Conservation (phyloP, 2,888 invertebrate species). For the Linnaemya tessellans region DNA sequence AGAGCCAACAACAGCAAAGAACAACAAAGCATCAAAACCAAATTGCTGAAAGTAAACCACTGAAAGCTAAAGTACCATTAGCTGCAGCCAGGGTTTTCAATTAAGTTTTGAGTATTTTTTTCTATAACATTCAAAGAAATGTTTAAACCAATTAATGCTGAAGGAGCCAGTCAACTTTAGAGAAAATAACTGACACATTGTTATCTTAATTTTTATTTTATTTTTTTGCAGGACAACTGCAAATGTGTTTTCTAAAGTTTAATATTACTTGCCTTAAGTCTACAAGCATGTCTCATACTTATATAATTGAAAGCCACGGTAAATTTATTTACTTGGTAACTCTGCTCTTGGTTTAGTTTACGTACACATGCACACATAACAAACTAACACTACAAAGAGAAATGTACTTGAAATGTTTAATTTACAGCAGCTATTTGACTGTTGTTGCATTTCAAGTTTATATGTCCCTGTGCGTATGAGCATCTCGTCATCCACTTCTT, state of each 20-base stretch:
- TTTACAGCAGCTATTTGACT: slow-evolving; percentile 47
- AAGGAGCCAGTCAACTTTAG: background rate
- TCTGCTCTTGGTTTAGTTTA: background rate
- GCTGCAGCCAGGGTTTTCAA: slow-evolving; percentile 25
- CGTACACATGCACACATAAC: background rate
- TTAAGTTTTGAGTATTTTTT: background rate
- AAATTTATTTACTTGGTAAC: slow-evolving; percentile 29
- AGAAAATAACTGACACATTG: background rate
- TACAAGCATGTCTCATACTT: background rate
- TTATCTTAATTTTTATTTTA: background rate
- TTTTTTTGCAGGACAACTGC: background rate
- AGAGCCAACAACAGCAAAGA: background rate
- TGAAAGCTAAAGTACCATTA: slow-evolving; percentile 47
- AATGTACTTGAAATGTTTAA: slow-evolving; percentile 54
- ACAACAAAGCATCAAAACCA: slow-evolving; percentile 23
- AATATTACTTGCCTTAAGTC: background rate
- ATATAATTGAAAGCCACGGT: background rate
- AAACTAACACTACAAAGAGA: slow-evolving; percentile 28
- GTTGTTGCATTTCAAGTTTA: background rate
- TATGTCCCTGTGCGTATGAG: background rate
- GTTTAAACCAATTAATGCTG: background rate
- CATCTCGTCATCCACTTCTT: slow-evolving; percentile 18
- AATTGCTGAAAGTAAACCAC: slow-evolving; percentile 35
- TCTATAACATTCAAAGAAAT: background rate
- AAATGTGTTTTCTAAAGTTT: background rate